These are phyloP conservation scores for Oenanthe melanoleuca DNA, from an alignment of 2,113 vertebrate genomes.

Conservation along the genomic window DNA sequence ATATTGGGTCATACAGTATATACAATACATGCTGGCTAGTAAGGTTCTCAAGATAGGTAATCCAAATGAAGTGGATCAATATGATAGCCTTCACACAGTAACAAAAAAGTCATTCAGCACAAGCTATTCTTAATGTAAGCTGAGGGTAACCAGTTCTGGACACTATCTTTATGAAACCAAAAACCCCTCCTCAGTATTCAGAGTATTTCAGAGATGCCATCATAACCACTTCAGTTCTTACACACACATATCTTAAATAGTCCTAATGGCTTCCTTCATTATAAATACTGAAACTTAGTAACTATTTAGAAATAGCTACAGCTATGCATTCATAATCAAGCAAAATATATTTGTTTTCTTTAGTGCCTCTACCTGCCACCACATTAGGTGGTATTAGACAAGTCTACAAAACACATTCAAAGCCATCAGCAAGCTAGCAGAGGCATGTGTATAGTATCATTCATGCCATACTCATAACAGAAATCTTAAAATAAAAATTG, in stretches of 20 bases:
- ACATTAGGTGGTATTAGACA: rapidly evolving
- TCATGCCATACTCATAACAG: neutral
- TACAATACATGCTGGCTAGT: neutral
- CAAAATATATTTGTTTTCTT: neutral
- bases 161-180: neutral
- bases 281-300: neutral
- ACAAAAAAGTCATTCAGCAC: neutral
- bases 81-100: neutral
- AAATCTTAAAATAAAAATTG: neutral
- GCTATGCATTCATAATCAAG: neutral
- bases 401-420: neutral
- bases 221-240: neutral
- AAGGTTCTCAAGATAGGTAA: neutral
- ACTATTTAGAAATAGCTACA: neutral
- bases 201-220: neutral
- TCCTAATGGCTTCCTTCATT: neutral
- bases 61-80: neutral
- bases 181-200: neutral
- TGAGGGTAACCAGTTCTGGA: neutral
- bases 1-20: neutral
- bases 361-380: neutral
- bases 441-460: neutral
- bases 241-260: rapidly evolving
- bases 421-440: neutral
- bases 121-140: neutral